These are phyloP conservation scores for Pseudorectes ferrugineus DNA, from an alignment of 2,113 vertebrate species.

Conservation along the genomic window DNA sequence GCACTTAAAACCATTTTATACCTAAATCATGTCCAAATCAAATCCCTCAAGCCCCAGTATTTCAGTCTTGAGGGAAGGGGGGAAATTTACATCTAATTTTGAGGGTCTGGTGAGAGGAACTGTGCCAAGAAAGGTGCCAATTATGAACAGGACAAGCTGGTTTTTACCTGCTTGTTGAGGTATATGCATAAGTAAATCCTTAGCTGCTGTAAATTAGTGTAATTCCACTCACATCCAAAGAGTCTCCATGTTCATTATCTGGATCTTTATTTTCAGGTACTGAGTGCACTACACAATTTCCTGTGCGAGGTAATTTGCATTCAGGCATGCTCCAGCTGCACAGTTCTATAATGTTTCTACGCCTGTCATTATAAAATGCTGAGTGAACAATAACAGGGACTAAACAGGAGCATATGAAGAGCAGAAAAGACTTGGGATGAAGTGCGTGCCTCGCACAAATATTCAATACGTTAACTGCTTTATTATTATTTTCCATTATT, in stretches of 20 bases:
- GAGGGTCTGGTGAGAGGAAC: neutral
- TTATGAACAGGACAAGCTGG: neutral
- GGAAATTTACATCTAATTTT: neutral
- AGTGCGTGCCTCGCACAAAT: neutral
- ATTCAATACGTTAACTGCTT: neutral
- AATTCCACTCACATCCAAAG: neutral
- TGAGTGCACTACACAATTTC: neutral
- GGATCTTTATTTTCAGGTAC: constrained; percentile 28
- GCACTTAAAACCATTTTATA: constrained; percentile 9
- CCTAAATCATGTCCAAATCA: neutral
- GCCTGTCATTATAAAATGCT: constrained; percentile 10
- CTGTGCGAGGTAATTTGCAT: neutral
- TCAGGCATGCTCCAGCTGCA: neutral
- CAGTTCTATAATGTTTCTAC: neutral
- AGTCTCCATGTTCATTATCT: constrained; percentile 12
- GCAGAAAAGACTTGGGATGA: neutral
- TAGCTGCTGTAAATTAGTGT: neutral
- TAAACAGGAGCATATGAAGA: neutral
- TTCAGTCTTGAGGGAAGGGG: neutral
- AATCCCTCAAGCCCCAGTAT: neutral
- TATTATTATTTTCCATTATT: neutral
- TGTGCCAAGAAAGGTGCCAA: neutral
- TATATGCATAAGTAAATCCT: neutral
- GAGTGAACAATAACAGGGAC: constrained; percentile 19
- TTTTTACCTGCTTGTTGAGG: neutral